Evolutionary conservation across 2,797 vertebrate genomes (phyloP), one percentile per base, ranked within the genome.

Genomic region (Gephyroberyx darwinii): DNA sequence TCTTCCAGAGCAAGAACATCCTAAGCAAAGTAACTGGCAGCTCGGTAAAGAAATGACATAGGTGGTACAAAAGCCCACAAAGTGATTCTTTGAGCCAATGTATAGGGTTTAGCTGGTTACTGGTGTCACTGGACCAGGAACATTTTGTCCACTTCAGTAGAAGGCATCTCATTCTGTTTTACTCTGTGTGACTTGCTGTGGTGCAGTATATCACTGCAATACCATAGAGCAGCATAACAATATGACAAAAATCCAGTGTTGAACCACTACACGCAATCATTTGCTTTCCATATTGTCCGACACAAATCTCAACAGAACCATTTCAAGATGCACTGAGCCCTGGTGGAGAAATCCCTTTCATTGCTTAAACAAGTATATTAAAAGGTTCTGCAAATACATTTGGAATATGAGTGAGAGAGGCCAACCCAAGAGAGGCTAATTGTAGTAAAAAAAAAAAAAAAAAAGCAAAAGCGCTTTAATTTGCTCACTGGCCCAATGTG

Each of bases 1-100:
- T 83, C 91, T 91, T 91, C 91, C 92, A 55, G 16, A 67, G 58
- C 41, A 84, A 83, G 88, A 86, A 86, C 86, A 89, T 85, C 90
- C 90, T 90, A 91, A 79, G 72, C 77, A 84, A 83, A 52, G 0
- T 75, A 22, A 59, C 19, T 45, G 65, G 70, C 83, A 90, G 82
- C 68, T 74, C 70, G 80, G 22, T 43, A 13, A 39, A 39, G 14
- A 43, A 51, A 55, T 22, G 19, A 41, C 22, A 41, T 20, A 48
- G 67, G 37, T 37, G 31, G 5, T 10, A 41, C 22, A 65, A 75
- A 51, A 26, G n/a, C 2, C 26, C 20, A 55, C 50, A 55, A 50
- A 50, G 7, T 68, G 77, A 41, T 62, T 80, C 35, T 65, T 61
- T 55, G 5, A 73, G 65, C 50, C 2, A 19, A 58, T 56, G n/a